These are phyloP conservation scores for Microplitis deprimator DNA, from an alignment of 2,888 invertebrate genomes.

Conservation along the genomic window DNA sequence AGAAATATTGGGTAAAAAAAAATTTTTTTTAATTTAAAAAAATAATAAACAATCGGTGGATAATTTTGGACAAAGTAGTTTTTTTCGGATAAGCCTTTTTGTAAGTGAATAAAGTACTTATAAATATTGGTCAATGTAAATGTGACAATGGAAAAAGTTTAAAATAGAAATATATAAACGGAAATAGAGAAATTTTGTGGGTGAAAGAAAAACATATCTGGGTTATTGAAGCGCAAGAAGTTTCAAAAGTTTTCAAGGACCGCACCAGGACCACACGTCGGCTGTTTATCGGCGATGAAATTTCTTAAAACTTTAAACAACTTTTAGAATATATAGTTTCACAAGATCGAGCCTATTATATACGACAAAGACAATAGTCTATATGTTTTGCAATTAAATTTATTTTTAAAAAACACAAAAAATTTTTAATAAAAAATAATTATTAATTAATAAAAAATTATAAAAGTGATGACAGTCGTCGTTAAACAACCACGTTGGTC, in stretches of 20 bases:
- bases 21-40: background rate
- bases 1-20: too few relatives aligned
- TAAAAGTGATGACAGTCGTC: background rate
- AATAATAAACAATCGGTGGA: background rate
- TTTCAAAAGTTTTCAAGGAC: conserved; percentile 21
- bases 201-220: conserved; percentile 13
- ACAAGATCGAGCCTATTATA: conserved; percentile 6
- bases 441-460: background rate
- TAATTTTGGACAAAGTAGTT: background rate
- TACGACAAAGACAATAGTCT: background rate
- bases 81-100: background rate
- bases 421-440: background rate
- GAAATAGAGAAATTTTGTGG: conserved; percentile 1
- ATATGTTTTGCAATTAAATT: background rate
- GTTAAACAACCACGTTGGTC: background rate
- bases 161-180: background rate
- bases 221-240: conserved; percentile 3
- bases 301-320: conserved; percentile 11
- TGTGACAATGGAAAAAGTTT: background rate
- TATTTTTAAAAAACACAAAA: background rate
- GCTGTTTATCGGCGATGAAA: conserved; percentile 8
- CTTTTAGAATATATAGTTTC: background rate
- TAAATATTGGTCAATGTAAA: background rate
- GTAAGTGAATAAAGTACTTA: background rate
- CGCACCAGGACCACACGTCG: conserved; percentile 16